These are phyloP conservation scores for Heliconius nattereri DNA, from an alignment of 1,140 invertebrate genomes.

Conservation along the genomic window DNA sequence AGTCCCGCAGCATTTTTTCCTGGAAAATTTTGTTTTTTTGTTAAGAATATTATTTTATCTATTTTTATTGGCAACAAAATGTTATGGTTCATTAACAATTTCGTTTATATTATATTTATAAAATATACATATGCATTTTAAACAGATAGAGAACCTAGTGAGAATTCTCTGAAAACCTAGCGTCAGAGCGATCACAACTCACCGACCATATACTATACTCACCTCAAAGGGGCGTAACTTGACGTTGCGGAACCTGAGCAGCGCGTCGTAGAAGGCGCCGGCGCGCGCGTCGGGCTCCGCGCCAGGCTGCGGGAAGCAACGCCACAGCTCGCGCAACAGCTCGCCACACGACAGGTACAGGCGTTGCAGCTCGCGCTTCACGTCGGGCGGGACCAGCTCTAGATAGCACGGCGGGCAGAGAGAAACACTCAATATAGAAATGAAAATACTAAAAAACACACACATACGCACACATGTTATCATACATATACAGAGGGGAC, in stretches of 20 bases:
- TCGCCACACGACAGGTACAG: conserved; percentile 93
- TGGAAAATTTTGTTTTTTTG: conserved; percentile 54
- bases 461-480: too few species aligned
- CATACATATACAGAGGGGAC: too few species aligned
- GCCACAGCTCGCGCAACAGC: conserved; percentile 96
- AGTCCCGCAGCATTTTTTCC: conserved; percentile 89
- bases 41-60: too few species aligned
- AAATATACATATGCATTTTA: too few species aligned
- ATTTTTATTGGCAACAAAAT: too few species aligned
- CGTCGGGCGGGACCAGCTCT: conserved; percentile 91
- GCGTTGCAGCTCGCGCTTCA: conserved; percentile 91
- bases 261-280: conserved; percentile 91
- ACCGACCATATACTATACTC: conserved; percentile 14
- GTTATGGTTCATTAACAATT: too few species aligned
- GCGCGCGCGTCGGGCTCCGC: conserved; percentile 88
- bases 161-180: too few species aligned
- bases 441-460: too few species aligned
- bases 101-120: not conserved
- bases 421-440: too few species aligned
- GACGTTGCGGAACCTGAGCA: conserved; percentile 92
- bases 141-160: too few species aligned
- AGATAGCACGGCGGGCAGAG: not conserved
- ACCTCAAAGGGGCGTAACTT: conserved; percentile 93
- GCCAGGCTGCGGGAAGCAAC: conserved; percentile 94
- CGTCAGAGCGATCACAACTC: too few species aligned